A percentile compares a stretch with the other conserved stretches of the same genome.
phyloP scores from a whole-genome alignment of 2,113 vertebrate species.

The Leptodactylus fuscus region DNA sequence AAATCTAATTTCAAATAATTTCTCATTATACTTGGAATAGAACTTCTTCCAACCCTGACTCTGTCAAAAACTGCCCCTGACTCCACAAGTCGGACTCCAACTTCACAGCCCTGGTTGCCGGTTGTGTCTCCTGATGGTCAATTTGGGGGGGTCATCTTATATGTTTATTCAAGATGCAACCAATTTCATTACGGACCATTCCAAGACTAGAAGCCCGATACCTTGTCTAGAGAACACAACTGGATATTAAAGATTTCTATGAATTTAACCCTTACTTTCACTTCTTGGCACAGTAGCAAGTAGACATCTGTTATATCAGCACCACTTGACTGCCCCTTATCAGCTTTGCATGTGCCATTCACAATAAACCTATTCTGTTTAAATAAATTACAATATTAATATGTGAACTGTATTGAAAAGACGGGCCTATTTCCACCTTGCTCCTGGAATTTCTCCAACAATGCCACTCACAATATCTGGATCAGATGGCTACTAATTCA shows the following conservation, averaged over 20 bases:
- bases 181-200: background rate
- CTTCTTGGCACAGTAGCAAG: conserved; percentile 38
- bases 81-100: no score
- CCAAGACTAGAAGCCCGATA: background rate
- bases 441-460: conserved; percentile 62
- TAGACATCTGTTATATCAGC: conserved; percentile 42
- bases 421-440: conserved; percentile 64
- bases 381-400: conserved; percentile 74
- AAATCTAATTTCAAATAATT: no score
- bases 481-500: conserved; percentile 63
- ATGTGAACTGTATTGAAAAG: conserved; percentile 68
- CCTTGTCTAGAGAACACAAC: background rate
- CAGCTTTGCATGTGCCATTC: conserved; percentile 41
- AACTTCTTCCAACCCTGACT: no score
- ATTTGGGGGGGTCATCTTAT: background rate
- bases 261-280: conserved; percentile 46
- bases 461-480: conserved; percentile 65
- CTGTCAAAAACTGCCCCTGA: no score
- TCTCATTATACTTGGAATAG: no score
- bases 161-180: background rate
- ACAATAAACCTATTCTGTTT: conserved; percentile 40
- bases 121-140: background rate
- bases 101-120: no score
- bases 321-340: conserved; percentile 44
- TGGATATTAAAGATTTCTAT: background rate